These are phyloP conservation scores for Edolisoma coerulescens DNA, from an alignment of 2,113 vertebrate genomes.

Conservation along the genomic window DNA sequence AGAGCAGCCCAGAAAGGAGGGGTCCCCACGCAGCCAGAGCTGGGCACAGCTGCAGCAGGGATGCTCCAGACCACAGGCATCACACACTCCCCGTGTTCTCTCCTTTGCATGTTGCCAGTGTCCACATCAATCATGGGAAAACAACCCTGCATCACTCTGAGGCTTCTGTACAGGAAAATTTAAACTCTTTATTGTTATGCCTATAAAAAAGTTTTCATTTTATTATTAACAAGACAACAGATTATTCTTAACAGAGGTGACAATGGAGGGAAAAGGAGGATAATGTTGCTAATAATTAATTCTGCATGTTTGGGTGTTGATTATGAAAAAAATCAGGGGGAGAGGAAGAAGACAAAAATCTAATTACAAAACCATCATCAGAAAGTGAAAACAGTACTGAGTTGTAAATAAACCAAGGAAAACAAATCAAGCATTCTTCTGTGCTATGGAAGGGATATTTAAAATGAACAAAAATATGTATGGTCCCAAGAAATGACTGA, in stretches of 20 bases:
- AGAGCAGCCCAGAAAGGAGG: background rate
- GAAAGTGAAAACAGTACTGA: background rate
- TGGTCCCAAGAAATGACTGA: background rate
- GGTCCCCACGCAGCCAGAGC: fast-evolving
- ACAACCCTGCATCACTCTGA: background rate
- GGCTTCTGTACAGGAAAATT: background rate
- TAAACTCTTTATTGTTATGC: background rate
- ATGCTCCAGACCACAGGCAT: background rate
- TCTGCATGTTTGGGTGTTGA: background rate
- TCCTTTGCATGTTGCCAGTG: background rate
- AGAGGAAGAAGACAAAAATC: background rate
- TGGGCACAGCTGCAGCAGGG: background rate
- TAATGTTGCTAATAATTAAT: background rate
- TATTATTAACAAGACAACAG: background rate
- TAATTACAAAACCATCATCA: background rate
- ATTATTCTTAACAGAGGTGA: background rate
- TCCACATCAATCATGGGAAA: background rate
- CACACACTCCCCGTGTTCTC: fast-evolving
- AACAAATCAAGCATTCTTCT: background rate
- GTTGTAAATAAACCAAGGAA: background rate
- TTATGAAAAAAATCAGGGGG: background rate
- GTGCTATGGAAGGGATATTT: background rate
- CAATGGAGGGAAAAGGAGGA: background rate
- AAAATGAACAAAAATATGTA: background rate
- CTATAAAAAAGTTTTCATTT: background rate